These are phyloP conservation scores for Enoplosus armatus DNA, from an alignment of 2,797 vertebrate species.

Conservation along the genomic window DNA sequence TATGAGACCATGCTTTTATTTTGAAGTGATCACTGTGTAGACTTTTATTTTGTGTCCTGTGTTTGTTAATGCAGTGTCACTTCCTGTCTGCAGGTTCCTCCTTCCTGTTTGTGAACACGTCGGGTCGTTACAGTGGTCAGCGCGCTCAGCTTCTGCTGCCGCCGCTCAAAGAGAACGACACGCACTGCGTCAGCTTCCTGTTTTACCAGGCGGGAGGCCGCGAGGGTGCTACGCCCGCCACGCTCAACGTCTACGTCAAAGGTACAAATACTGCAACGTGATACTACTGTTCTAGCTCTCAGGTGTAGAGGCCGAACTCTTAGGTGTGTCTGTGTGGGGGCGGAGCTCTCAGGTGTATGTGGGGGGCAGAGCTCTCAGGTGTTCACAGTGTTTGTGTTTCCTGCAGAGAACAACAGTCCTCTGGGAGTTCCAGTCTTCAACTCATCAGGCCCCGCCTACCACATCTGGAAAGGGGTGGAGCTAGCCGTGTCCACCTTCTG, in stretches of 20 bases:
- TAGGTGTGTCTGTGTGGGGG: neutral
- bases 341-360: neutral
- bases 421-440: slow-evolving; percentile 93
- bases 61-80: neutral
- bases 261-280: slow-evolving; percentile 35
- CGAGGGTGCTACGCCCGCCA: slow-evolving; percentile 86
- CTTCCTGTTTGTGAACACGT: slow-evolving; percentile 94
- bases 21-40: neutral
- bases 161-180: slow-evolving; percentile 95
- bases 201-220: slow-evolving; percentile 89
- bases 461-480: slow-evolving; percentile 92
- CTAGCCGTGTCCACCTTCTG: slow-evolving; percentile 97
- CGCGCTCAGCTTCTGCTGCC: slow-evolving; percentile 91
- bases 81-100: slow-evolving; percentile 82
- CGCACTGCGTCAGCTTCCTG: slow-evolving; percentile 94
- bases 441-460: slow-evolving; percentile 86
- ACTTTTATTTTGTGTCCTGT: neutral
- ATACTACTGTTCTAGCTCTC: neutral
- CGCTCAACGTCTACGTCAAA: slow-evolving; percentile 92
- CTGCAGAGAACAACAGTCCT: slow-evolving; percentile 90
- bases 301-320: neutral
- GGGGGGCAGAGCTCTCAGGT: neutral
- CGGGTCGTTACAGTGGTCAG: slow-evolving; percentile 87
- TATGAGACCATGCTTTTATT: slow-evolving; percentile 3
- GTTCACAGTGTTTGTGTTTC: slow-evolving; percentile 14